Percentiles rank a stretch among this genome's conserved stretches.
Conservation (phyloP, 2,797 vertebrate species). For the Hypotaenidia okinawae region DNA sequence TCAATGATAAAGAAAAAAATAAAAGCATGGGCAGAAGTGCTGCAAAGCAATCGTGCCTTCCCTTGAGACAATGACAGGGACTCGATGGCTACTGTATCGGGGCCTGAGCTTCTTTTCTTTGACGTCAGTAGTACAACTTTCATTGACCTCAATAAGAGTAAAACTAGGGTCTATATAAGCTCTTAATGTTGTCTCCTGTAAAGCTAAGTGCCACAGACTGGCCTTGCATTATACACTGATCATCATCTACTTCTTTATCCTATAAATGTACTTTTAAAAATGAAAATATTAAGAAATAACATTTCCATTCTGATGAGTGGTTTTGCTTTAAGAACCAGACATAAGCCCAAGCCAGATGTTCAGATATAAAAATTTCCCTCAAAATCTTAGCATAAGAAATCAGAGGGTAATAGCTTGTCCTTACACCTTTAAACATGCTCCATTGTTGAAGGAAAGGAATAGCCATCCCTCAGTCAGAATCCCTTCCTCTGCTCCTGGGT, state of each 20-base stretch:
- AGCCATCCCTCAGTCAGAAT: neutral
- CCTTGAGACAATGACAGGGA: neutral
- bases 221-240: neutral
- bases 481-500: neutral
- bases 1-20: constrained; percentile 37
- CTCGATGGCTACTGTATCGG: neutral
- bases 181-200: neutral
- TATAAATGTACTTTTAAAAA: neutral
- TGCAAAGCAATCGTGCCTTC: neutral
- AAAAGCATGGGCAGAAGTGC: neutral
- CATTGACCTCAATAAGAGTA: neutral
- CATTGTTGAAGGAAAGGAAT: neutral
- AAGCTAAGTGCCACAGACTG: neutral
- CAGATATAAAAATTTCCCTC: neutral
- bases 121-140: neutral
- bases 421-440: neutral
- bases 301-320: neutral
- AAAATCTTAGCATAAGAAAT: neutral
- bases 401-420: neutral
- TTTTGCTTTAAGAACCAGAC: neutral
- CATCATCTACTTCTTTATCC: neutral
- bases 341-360: neutral
- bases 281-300: neutral
- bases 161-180: neutral
- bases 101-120: neutral